phyloP scores from a whole-genome alignment of 2,888 invertebrate genomes.

The Kryphioiulus occultus region DNA sequence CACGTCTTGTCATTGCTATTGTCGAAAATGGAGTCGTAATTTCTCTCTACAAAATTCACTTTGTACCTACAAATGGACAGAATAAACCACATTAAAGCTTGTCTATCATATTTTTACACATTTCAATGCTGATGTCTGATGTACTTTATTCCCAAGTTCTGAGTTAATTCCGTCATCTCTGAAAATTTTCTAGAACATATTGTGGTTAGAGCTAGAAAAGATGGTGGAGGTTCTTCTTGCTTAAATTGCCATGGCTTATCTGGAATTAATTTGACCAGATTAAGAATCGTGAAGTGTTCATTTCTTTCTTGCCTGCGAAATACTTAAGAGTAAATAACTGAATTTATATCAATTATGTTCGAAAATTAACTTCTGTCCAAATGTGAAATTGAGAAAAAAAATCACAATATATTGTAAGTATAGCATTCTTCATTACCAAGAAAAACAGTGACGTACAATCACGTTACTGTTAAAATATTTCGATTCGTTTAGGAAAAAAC shows the following conservation, averaged over 20 bases:
- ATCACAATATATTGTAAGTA: too few relatives aligned
- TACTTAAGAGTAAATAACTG: too few relatives aligned
- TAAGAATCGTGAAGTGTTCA: neutral
- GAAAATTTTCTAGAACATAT: neutral
- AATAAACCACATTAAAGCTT: neutral
- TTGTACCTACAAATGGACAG: conserved; percentile 35
- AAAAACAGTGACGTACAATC: too few relatives aligned
- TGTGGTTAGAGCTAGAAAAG: neutral
- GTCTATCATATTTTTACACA: neutral
- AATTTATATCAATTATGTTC: too few relatives aligned
- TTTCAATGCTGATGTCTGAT: neutral
- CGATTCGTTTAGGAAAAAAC: too few relatives aligned
- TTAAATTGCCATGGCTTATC: neutral
- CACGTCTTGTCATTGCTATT: neutral
- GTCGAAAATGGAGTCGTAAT: conserved; percentile 16
- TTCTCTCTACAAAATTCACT: conserved; percentile 12
- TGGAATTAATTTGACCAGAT: neutral
- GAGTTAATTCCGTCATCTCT: neutral
- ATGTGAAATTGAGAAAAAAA: too few relatives aligned
- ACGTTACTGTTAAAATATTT: too few relatives aligned
- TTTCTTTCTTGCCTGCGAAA: neutral
- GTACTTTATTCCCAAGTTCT: neutral
- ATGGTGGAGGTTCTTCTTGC: neutral
- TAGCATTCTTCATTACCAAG: too few relatives aligned
- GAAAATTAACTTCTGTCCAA: too few relatives aligned